Conservation (phyloP, 2,888 invertebrate genomes). For the Conus canariensis region DNA sequence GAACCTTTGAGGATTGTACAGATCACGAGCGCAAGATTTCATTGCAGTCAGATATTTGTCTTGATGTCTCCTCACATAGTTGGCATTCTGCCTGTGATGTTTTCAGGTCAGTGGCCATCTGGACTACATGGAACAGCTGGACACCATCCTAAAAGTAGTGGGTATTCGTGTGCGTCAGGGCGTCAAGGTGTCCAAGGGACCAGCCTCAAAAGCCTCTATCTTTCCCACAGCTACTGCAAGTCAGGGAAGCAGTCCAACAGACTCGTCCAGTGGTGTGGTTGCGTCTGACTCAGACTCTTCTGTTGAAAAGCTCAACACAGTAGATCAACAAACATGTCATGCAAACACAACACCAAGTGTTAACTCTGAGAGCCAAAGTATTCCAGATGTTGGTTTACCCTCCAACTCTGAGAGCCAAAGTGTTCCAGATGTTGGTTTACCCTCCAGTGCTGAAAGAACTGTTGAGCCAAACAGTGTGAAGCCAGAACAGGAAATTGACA, state of each 20-base stretch:
- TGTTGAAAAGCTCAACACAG: not conserved
- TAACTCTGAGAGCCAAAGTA: not conserved
- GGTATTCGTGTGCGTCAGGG: conserved; percentile 74
- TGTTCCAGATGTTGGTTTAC: not conserved
- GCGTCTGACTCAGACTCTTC: not conserved
- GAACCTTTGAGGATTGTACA: no score
- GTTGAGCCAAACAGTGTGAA: not conserved
- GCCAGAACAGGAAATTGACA: not conserved
- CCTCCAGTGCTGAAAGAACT: not conserved
- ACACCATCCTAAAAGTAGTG: conserved; percentile 80
- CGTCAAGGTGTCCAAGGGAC: not conserved
- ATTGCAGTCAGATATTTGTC: no score
- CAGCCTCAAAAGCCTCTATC: not conserved
- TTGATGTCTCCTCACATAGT: no score
- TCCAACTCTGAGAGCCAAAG: not conserved
- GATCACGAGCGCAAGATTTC: no score
- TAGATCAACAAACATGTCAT: not conserved
- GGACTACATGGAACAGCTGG: conserved; percentile 83
- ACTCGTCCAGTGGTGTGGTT: no score
- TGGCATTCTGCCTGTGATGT: not conserved
- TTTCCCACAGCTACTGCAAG: not conserved
- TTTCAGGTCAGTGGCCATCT: conserved; percentile 81
- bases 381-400: no score
- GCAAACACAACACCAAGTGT: not conserved
- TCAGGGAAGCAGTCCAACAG: not conserved